Percentiles rank a stretch among this genome's conserved stretches.
phyloP scores from a whole-genome alignment of 1,140 invertebrate genomes.

The Drosophila novamexicana region DNA sequence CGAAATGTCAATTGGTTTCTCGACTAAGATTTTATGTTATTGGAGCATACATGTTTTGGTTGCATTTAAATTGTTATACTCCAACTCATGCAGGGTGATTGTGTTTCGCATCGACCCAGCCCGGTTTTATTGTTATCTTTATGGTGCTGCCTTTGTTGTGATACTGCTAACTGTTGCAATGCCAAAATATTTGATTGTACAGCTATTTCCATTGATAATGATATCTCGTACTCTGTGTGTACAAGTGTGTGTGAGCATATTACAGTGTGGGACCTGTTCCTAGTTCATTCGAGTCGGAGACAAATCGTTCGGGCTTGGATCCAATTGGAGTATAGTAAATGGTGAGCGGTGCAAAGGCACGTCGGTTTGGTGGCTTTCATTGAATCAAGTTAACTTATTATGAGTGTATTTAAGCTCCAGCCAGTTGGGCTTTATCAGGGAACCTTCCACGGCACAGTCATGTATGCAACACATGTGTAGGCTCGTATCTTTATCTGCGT shows the following conservation, averaged over 20 bases:
- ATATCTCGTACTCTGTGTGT: conserved; percentile 45
- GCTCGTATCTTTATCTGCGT: conserved; percentile 26
- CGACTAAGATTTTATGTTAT: no score
- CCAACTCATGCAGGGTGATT: conserved; percentile 10
- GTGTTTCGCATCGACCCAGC: conserved; percentile 11
- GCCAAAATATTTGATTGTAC: conserved; percentile 61
- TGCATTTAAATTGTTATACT: no score
- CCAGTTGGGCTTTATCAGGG: conserved; percentile 31
- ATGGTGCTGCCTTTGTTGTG: conserved; percentile 41
- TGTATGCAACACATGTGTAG: conserved; percentile 18
- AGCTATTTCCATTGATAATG: conserved; percentile 68
- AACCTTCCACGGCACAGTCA: not conserved
- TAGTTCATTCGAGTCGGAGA: conserved; percentile 7
- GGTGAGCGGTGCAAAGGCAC: not conserved
- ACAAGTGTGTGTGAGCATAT: not conserved
- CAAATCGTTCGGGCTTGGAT: conserved; percentile 4
- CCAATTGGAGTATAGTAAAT: conserved; percentile 3
- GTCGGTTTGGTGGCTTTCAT: not conserved
- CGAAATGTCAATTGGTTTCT: no score
- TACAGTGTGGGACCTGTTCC: conserved; percentile 2
- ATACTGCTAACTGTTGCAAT: conserved; percentile 53
- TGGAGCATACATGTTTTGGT: no score
- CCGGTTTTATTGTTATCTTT: conserved; percentile 47
- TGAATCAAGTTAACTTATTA: not conserved
- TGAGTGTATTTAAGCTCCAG: conserved; percentile 8